These are phyloP conservation scores for Hyalella azteca DNA, from an alignment of 2,888 invertebrate genomes.

Conservation along the genomic window DNA sequence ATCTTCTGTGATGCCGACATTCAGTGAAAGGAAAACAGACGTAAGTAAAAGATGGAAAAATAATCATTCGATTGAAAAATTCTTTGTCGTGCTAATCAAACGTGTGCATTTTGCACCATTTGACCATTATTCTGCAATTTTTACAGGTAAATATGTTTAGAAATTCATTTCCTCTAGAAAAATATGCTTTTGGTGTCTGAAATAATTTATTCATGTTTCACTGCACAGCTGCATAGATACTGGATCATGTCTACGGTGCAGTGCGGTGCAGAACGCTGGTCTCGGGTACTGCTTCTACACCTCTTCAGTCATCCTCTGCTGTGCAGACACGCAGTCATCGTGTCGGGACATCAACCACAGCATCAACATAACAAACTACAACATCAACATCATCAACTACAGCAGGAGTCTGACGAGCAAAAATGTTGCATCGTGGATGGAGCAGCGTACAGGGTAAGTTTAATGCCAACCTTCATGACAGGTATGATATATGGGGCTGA, in stretches of 20 bases:
- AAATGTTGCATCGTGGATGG: slow-evolving; percentile 12
- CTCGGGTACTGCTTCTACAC: background rate
- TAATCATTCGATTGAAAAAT: too few relatives aligned
- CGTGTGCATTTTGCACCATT: too few relatives aligned
- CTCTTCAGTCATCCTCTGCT: background rate
- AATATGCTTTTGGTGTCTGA: too few relatives aligned
- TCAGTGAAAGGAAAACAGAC: background rate
- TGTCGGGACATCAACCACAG: background rate
- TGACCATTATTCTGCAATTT: too few relatives aligned
- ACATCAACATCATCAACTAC: background rate
- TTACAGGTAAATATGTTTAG: too few relatives aligned
- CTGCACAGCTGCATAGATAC: background rate
- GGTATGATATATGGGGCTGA: too few relatives aligned
- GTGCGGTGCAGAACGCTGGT: slow-evolving; percentile 21
- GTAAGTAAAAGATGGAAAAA: background rate
- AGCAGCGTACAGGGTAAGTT: background rate
- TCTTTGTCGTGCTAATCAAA: too few relatives aligned
- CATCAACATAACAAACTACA: background rate
- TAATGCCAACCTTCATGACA: too few relatives aligned
- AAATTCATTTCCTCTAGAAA: too few relatives aligned
- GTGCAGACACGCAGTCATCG: background rate
- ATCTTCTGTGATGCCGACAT: background rate
- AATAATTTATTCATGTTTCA: too few relatives aligned
- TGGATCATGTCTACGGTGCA: background rate
- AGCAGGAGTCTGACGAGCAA: background rate